Base-by-base conservation (phyloP, 2,113 vertebrate genomes). In the Ceyx cyanopectus region DNA sequence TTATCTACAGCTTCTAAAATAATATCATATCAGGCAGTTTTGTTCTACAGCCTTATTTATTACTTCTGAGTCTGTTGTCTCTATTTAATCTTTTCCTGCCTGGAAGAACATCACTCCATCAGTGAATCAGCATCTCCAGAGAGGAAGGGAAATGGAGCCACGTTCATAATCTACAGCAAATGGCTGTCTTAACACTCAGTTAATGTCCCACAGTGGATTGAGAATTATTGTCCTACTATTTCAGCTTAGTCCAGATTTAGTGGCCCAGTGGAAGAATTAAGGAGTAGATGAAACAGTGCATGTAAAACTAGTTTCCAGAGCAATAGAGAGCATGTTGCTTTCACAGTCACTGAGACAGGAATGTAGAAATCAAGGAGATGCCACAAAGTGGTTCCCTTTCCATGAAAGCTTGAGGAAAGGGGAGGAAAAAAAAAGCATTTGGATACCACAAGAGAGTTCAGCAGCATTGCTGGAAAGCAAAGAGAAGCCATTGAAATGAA, bases 41-140 rank as follows among this genome's bases (percentile, higher is more conserved):
- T 92, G 87, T 94, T 96, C 81, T 91, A 96, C 85, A 78, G 72
- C 61, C 75, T 96, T 94, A 95, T 96, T 96, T 96, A 96, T 95
- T 96, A 95, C 94, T 95, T 96, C 79, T 96, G 95, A 96, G 96
- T 96, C 92, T 93, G 96, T 96, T 92, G 92, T 94, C 96, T 96
- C 95, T 93, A 94, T 91, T 96, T 95, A 96, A 96, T 96, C 89
- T 96, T 92, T 91, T 92, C 87, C 72, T 96, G 92, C 84, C 79
- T 96, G 81, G 89, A 92, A 95, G 92, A 96, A 96, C 95, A 96
- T 96, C 95, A 93, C 94, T 96, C 95, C 94, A 92, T 96, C 95
- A 93, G 79, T 96, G 95, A 96, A 96, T 96, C 96, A 96, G 82
- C 79, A 93, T 92, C 92, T 96, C 95, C 72, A 95, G 91, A 95